Conservation (phyloP, 1,140 invertebrate genomes). For the Chrysoperla carnea region DNA sequence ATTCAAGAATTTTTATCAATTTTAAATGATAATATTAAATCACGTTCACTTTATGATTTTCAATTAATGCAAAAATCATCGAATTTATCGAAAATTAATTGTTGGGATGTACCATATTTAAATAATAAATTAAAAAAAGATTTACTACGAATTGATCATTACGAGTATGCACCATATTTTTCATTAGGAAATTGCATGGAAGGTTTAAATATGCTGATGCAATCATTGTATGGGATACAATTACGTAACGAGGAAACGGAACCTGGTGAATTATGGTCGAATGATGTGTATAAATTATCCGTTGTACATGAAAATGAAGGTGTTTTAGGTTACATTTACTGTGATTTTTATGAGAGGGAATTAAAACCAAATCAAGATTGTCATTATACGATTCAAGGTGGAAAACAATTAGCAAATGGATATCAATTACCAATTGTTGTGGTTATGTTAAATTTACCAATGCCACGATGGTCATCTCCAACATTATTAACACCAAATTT, state of each 20-base stretch:
- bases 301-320: constrained; percentile 63
- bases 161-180: constrained; percentile 76
- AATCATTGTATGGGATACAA: constrained; percentile 61
- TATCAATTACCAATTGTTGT: constrained; percentile 85
- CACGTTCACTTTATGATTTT: constrained; percentile 50
- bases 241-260: constrained; percentile 50
- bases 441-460: constrained; percentile 74
- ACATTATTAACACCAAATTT: constrained; percentile 64
- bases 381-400: constrained; percentile 95
- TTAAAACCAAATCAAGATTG: constrained; percentile 94
- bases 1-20: constrained; percentile 65
- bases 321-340: constrained; percentile 87
- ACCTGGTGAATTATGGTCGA: constrained; percentile 65
- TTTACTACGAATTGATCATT: constrained; percentile 43
- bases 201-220: constrained; percentile 73
- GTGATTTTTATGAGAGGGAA: constrained; percentile 83
- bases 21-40: constrained; percentile 47
- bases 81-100: constrained; percentile 32
- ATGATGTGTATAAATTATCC: constrained; percentile 76
- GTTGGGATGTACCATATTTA: constrained; percentile 78
- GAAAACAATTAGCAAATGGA: constrained; percentile 62
- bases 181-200: constrained; percentile 93
- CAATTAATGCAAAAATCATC: constrained; percentile 38
- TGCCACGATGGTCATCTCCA: constrained; percentile 54
- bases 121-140: constrained; percentile 49